Percentiles rank a stretch among this genome's conserved stretches.
phyloP scores from a whole-genome alignment of 2,888 invertebrate species.

The Cosmorhoe ocellata region DNA sequence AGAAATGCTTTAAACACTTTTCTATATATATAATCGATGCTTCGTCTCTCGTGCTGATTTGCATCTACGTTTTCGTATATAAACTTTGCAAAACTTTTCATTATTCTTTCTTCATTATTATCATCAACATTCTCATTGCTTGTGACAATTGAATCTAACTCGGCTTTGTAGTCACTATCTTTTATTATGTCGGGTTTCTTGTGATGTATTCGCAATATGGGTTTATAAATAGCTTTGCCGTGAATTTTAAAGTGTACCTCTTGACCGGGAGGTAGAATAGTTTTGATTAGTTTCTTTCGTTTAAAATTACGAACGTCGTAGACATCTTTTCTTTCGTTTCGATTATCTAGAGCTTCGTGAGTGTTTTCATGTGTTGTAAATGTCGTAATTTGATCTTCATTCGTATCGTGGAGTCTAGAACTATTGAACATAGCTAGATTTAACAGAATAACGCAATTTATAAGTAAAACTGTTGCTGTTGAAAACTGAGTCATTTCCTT shows the following conservation, averaged over 20 bases:
- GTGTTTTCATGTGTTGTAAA: too few species aligned
- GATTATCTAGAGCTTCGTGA: background rate
- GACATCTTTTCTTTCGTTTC: background rate
- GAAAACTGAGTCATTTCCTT: slow-evolving; percentile 7
- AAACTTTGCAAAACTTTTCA: too few species aligned
- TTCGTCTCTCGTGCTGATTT: too few species aligned
- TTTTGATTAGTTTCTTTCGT: slow-evolving; percentile 32
- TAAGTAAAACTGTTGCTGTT: slow-evolving; percentile 11
- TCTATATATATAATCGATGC: too few species aligned
- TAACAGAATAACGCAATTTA: slow-evolving; percentile 21
- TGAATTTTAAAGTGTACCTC: slow-evolving; percentile 35
- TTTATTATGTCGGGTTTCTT: slow-evolving; percentile 20
- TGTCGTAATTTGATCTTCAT: too few species aligned
- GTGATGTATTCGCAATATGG: slow-evolving; percentile 38
- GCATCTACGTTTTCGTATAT: too few species aligned
- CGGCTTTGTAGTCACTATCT: background rate
- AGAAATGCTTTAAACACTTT: too few species aligned
- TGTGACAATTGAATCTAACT: too few species aligned
- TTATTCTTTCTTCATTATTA: too few species aligned
- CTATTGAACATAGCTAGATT: slow-evolving; percentile 6
- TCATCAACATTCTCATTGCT: too few species aligned
- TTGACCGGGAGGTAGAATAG: slow-evolving; percentile 38
- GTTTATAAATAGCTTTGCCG: slow-evolving; percentile 36
- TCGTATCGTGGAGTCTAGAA: background rate
- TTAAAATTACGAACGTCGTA: background rate